These are phyloP conservation scores for Selene dorsalis DNA, from an alignment of 2,797 vertebrate genomes.

Conservation along the genomic window DNA sequence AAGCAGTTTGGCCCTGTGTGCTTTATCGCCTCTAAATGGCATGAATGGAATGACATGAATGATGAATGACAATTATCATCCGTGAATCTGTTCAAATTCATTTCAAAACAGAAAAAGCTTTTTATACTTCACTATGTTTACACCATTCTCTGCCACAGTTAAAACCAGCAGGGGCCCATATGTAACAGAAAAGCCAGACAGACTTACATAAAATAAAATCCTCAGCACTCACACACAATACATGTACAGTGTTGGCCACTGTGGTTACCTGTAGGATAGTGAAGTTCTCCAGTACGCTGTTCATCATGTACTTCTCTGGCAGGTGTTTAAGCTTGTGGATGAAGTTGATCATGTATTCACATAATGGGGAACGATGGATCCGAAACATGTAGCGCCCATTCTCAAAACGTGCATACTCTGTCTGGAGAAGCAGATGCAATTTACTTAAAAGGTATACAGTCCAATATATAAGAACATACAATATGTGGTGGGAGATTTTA, in stretches of 20 bases:
- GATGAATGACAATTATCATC: slow-evolving; percentile 11
- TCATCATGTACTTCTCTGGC: slow-evolving; percentile 99
- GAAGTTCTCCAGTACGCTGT: slow-evolving; percentile 98
- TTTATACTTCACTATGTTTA: not conserved
- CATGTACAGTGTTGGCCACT: not conserved
- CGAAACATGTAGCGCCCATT: slow-evolving; percentile 92
- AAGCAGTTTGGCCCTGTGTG: not conserved
- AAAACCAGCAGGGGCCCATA: not conserved
- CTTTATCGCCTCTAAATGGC: not conserved
- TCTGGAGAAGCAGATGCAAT: slow-evolving; percentile 79
- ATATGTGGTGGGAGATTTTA: slow-evolving; percentile 24
- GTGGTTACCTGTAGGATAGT: slow-evolving; percentile 92
- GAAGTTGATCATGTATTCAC: slow-evolving; percentile 99
- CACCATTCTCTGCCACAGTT: not conserved
- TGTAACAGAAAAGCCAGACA: not conserved
- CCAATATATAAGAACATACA: slow-evolving; percentile 29
- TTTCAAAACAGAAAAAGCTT: not conserved
- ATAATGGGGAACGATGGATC: slow-evolving; percentile 95
- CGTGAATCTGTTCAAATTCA: not conserved
- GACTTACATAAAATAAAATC: not conserved
- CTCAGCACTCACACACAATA: not conserved
- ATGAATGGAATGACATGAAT: slow-evolving; percentile 9
- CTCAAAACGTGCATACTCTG: slow-evolving; percentile 93
- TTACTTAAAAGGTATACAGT: slow-evolving; percentile 1
- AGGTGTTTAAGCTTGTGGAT: slow-evolving; percentile 98